Evolutionary conservation across 2,888 invertebrate species (phyloP).

Genomic region (Pantelozetes paolii): DNA sequence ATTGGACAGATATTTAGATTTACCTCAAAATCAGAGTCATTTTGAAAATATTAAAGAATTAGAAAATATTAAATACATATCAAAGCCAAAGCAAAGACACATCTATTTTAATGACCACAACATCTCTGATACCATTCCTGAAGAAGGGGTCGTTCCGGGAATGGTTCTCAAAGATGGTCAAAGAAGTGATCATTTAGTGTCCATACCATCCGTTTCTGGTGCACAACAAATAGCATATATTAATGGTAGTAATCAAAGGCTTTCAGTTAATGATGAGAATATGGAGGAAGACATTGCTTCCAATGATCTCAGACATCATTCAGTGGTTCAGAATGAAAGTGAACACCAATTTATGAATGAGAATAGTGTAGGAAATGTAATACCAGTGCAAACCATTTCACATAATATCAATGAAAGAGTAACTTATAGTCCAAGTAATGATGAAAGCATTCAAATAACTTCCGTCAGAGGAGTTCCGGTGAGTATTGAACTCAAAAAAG

Average conservation of each 20-base stretch:
- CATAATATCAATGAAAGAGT: not conserved
- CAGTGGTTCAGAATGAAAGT: too few species aligned
- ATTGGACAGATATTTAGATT: not conserved
- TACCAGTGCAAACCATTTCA: not conserved
- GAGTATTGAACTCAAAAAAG: slow-evolving; percentile 16
- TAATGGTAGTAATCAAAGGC: not conserved
- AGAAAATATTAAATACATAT: not conserved
- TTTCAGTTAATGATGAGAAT: not conserved
- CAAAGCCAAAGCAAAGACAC: not conserved
- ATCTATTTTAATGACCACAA: slow-evolving; percentile 14
- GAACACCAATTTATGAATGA: too few species aligned
- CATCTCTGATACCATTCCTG: not conserved
- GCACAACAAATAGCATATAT: not conserved
- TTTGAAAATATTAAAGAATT: not conserved
- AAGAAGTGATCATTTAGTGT: not conserved
- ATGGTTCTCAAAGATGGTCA: not conserved
- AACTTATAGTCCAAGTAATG: slow-evolving; percentile 18
- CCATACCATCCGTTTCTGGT: not conserved
- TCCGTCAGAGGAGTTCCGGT: slow-evolving; percentile 23
- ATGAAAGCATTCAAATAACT: slow-evolving; percentile 22
- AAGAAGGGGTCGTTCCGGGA: slow-evolving; percentile 19
- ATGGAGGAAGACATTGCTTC: not conserved
- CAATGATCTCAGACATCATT: too few species aligned
- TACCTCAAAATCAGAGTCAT: not conserved
- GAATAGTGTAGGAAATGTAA: too few species aligned